Conservation (phyloP, 2,113 vertebrate species). For the sheep (Ovis aries) region DNA sequence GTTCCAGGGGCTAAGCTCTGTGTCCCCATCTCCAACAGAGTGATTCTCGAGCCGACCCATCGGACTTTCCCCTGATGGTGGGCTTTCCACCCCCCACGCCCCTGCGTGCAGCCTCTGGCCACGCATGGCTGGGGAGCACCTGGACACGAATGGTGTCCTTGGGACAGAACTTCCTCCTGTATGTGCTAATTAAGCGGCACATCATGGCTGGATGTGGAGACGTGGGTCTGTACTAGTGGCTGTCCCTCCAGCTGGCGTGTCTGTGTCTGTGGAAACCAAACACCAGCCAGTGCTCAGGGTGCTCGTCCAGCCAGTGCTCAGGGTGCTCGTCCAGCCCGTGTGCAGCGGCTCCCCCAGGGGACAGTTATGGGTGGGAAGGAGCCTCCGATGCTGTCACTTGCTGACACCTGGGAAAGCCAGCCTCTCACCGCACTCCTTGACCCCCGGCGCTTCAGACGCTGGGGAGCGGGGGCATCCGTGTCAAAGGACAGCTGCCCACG, state of each 20-base stretch:
- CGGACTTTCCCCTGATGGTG: too few species aligned
- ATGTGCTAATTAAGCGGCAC: rapidly evolving
- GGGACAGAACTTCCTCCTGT: too few species aligned
- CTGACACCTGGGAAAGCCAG: not conserved
- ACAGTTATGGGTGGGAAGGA: rapidly evolving
- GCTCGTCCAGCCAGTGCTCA: rapidly evolving
- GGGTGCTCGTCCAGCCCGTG: rapidly evolving
- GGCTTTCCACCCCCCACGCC: too few species aligned
- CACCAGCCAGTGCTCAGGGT: rapidly evolving
- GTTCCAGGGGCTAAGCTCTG: too few species aligned
- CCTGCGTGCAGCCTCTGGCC: too few species aligned
- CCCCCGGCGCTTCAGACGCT: not conserved
- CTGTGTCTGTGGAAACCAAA: rapidly evolving
- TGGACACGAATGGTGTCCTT: too few species aligned
- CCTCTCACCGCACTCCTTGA: not conserved
- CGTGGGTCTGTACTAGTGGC: not conserved
- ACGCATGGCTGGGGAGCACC: too few species aligned
- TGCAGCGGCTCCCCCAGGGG: rapidly evolving
- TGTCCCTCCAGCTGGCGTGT: rapidly evolving
- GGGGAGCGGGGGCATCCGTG: rapidly evolving
- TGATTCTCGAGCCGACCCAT: too few species aligned
- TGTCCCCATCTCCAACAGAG: too few species aligned
- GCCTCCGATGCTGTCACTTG: not conserved
- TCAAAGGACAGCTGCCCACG: not conserved
- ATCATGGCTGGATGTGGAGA: rapidly evolving